phyloP scores from a whole-genome alignment of 2,113 vertebrate species.

The Calidris pygmaea region DNA sequence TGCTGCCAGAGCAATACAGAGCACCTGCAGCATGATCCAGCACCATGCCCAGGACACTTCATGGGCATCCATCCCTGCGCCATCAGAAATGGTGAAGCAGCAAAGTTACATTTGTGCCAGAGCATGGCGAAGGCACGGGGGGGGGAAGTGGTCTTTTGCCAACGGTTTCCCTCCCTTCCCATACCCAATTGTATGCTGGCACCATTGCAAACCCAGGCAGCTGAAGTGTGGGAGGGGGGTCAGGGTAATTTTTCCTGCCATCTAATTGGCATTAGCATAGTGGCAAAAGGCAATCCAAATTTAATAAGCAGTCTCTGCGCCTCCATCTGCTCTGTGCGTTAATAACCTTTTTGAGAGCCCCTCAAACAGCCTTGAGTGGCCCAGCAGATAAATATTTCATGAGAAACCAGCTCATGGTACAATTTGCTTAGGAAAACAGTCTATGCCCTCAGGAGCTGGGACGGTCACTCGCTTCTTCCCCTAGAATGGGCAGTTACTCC shows the following conservation, averaged over 20 bases:
- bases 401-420: neutral
- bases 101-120: neutral
- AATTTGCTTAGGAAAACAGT: neutral
- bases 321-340: neutral
- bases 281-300: neutral
- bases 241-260: neutral
- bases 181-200: accelerated
- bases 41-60: neutral
- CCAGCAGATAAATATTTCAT: neutral
- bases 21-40: neutral
- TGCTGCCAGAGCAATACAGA: neutral
- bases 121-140: accelerated
- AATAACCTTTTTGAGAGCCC: neutral
- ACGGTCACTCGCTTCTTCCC: neutral
- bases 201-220: neutral
- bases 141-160: neutral
- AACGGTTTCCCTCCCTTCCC: neutral
- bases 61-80: neutral
- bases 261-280: neutral
- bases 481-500: neutral
- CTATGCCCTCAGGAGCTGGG: neutral
- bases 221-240: neutral
- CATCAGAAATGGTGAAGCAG: neutral
- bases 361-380: neutral
- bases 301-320: neutral